These are phyloP conservation scores for Elmis aenea DNA, from an alignment of 2,888 invertebrate species.

Conservation along the genomic window DNA sequence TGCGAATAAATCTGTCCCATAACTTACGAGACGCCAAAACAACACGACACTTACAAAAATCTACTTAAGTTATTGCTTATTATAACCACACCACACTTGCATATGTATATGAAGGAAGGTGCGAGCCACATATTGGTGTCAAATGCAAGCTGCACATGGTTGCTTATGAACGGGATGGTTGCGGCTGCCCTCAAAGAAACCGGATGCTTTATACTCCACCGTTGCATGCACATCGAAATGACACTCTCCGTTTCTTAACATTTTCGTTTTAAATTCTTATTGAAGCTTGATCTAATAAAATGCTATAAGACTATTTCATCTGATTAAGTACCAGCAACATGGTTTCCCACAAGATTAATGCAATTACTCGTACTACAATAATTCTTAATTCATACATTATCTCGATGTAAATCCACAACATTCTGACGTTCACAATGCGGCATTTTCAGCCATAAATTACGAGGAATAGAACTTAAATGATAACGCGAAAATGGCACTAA, in stretches of 20 bases:
- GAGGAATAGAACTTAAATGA: too few relatives aligned
- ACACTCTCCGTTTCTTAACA: slow-evolving; percentile 2
- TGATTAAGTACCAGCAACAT: too few relatives aligned
- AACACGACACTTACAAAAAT: slow-evolving; percentile 44
- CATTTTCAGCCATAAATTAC: too few relatives aligned
- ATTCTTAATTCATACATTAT: too few relatives aligned
- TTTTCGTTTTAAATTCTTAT: neutral
- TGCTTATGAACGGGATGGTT: slow-evolving; percentile 6
- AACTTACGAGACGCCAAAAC: slow-evolving; percentile 44
- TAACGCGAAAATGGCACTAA: too few relatives aligned
- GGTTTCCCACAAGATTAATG: too few relatives aligned
- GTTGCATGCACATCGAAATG: slow-evolving; percentile 3
- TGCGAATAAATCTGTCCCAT: slow-evolving; percentile 44
- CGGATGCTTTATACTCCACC: slow-evolving; percentile 2
- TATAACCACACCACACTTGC: slow-evolving; percentile 34
- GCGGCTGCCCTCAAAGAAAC: slow-evolving; percentile 2
- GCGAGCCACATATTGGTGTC: slow-evolving; percentile 16
- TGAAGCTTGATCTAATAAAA: too few relatives aligned
- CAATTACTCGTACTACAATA: too few relatives aligned
- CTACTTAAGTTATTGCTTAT: slow-evolving; percentile 44
- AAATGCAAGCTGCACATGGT: slow-evolving; percentile 12
- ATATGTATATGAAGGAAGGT: slow-evolving; percentile 17
- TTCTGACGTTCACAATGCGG: too few relatives aligned
- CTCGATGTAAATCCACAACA: too few relatives aligned
- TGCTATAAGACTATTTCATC: too few relatives aligned